A percentile compares a stretch with the other conserved stretches of the same genome.
Conservation (phyloP, 2,797 vertebrate species). For the Melanogrammus aeglefinus region DNA sequence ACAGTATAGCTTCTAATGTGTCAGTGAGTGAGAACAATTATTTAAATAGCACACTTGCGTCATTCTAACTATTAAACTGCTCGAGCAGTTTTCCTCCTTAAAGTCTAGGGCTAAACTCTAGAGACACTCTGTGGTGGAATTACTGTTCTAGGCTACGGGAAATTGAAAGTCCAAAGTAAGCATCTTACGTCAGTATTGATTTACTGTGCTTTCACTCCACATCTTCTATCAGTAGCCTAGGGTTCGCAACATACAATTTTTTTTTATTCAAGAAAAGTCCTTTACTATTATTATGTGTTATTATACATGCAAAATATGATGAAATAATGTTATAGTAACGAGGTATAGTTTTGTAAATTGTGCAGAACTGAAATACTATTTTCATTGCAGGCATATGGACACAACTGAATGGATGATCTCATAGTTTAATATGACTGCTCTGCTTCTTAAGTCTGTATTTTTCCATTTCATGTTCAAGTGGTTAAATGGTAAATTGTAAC, state of each 20-base stretch:
- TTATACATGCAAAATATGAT: neutral
- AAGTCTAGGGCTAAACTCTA: neutral
- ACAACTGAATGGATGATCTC: neutral
- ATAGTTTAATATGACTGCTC: neutral
- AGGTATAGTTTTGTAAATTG: neutral
- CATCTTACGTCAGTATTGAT: neutral
- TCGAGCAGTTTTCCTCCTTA: neutral
- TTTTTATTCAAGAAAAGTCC: no score
- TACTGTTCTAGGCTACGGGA: neutral
- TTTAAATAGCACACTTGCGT: neutral
- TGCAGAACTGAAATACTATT: neutral
- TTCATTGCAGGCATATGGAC: neutral
- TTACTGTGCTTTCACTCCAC: neutral
- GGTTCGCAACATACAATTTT: neutral
- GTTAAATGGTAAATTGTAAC: neutral
- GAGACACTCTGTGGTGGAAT: neutral
- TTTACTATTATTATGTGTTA: neutral
- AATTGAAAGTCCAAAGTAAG: no score
- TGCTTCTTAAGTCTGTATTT: neutral
- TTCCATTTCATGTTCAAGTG: neutral
- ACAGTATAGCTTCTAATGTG: neutral
- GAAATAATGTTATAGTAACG: neutral
- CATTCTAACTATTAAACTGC: neutral
- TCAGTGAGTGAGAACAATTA: neutral
- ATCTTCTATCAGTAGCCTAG: neutral